These are phyloP conservation scores for Valencia hispanica DNA, from an alignment of 2,797 vertebrate genomes.

Conservation along the genomic window DNA sequence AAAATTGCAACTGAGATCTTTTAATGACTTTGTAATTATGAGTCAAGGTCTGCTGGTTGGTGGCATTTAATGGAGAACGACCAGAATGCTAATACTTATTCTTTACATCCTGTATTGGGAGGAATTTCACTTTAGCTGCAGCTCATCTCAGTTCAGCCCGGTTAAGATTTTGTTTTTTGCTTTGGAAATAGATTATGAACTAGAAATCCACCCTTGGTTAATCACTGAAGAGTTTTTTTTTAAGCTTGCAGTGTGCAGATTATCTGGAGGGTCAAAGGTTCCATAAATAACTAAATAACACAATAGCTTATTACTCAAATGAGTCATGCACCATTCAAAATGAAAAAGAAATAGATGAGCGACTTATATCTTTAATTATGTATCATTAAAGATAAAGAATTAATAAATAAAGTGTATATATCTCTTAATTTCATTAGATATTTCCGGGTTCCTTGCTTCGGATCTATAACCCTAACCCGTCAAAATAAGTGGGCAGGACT, in stretches of 20 bases:
- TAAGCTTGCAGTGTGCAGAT: neutral
- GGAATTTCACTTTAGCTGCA: conserved; percentile 17
- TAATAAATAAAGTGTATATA: neutral
- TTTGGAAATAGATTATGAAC: conserved; percentile 2
- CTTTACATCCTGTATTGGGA: conserved; percentile 31
- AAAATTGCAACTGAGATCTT: conserved; percentile 67
- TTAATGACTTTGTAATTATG: conserved; percentile 72
- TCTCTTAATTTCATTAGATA: neutral
- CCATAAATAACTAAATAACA: neutral
- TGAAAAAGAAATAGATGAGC: neutral
- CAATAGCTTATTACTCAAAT: neutral
- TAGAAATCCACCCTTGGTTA: conserved; percentile 13
- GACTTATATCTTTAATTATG: neutral
- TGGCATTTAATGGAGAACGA: conserved; percentile 46
- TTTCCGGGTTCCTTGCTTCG: neutral
- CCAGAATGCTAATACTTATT: conserved; percentile 37
- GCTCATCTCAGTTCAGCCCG: conserved; percentile 18
- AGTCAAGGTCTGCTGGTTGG: conserved; percentile 43
- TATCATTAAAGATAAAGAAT: too few species aligned
- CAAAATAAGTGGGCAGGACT: neutral
- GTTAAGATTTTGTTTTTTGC: conserved; percentile 13
- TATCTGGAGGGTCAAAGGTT: neutral
- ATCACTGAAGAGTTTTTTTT: neutral
- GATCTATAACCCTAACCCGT: neutral
- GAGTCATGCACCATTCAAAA: neutral